Conservation (phyloP, 1,140 invertebrate genomes). For the Penaeus japonicus region DNA sequence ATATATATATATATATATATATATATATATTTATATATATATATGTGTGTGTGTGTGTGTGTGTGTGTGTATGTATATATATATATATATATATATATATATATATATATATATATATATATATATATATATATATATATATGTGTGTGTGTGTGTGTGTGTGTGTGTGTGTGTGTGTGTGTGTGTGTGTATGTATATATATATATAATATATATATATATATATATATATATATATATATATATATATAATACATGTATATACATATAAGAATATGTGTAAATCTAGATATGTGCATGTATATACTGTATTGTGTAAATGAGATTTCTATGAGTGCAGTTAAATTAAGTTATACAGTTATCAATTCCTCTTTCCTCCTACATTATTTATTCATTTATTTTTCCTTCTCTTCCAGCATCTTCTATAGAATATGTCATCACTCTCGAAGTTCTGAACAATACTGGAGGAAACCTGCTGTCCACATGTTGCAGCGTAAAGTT, state of each 20-base stretch:
- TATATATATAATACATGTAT: not conserved
- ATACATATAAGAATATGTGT: not conserved
- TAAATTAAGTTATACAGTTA: no score
- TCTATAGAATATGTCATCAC: no score
- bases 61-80: not conserved
- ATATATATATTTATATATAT: slow-evolving; percentile 8
- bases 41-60: not conserved
- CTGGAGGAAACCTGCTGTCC: no score
- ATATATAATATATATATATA: slow-evolving; percentile 1
- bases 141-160: not conserved
- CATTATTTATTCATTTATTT: no score
- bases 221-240: slow-evolving; percentile 8
- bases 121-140: not conserved
- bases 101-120: not conserved
- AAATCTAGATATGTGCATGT: not conserved
- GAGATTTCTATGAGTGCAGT: no score
- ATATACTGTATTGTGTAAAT: not conserved
- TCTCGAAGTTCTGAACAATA: no score
- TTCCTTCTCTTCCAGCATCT: no score
- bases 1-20: not conserved
- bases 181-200: not conserved
- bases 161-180: not conserved
- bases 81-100: not conserved
- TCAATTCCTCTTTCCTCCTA: no score
- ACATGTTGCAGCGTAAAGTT: no score